Conservation (phyloP, 2,113 vertebrate species). For the Recurvirostra avosetta region DNA sequence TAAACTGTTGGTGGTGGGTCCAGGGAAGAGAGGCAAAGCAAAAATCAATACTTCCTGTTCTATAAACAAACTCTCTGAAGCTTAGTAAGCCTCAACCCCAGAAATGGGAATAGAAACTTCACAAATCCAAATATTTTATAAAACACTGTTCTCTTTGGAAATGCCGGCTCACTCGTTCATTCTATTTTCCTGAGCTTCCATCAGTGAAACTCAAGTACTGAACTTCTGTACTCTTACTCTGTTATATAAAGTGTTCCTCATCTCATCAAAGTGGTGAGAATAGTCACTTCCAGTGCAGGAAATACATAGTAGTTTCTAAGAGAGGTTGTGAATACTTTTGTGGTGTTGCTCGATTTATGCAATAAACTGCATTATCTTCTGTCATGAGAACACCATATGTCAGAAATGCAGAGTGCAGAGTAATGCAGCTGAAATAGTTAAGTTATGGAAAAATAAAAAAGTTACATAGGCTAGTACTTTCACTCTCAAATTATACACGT, state of each 20-base stretch:
- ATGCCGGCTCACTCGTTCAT: neutral
- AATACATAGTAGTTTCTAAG: neutral
- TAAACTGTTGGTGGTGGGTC: neutral
- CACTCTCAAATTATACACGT: neutral
- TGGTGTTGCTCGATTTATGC: neutral
- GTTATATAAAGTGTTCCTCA: neutral
- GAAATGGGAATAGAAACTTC: neutral
- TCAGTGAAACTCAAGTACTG: neutral
- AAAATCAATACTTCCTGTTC: neutral
- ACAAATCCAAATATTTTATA: neutral
- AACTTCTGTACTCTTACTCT: neutral
- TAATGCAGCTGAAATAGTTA: neutral
- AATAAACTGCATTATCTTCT: neutral
- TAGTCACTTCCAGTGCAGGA: neutral
- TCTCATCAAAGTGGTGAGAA: neutral
- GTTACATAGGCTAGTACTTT: neutral
- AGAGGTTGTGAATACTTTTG: neutral
- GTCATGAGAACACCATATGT: accelerated
- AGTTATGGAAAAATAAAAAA: neutral
- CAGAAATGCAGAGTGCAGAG: neutral
- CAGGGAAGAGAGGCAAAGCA: neutral
- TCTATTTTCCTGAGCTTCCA: neutral
- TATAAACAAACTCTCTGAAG: neutral
- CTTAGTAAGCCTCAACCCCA: neutral
- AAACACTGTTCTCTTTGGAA: neutral